Evolutionary conservation across 1,140 invertebrate species (phyloP), one percentile per base, ranked within the genome.

Genomic region (Galleria mellonella): DNA sequence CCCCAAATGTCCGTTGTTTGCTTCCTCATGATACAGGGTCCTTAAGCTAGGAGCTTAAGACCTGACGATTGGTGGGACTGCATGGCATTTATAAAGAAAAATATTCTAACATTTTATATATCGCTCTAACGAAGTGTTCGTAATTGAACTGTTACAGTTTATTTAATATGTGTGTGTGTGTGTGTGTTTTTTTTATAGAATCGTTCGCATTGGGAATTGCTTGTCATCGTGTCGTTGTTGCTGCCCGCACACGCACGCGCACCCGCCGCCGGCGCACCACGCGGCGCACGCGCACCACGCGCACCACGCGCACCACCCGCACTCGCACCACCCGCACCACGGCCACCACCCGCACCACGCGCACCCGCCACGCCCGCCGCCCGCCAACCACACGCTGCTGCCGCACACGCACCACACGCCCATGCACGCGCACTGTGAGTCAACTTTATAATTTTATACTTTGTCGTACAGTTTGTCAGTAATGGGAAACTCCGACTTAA

Each of bases 221-320:
- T 42, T 61, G 56, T 31, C 62, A 32, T 51, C 68, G 40, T 71
- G 72, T 53, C 66, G 75, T 32, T 63, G 75, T 10, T 74, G 73
- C 43, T 72, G 71, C 42, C 72, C 64, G 48, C 31, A 72, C 12
- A 50, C 55, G 36, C 67, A 55, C 31, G 41, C 62, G 30, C 61
- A 65, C 42, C 51, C 37, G 14, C 41, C 41, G 10, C 52, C 14
- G 12, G 32, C 32, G 40, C 38, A 35, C 50, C 47, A 43, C 47
- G 61, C 64, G 32, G 65, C 23, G 14, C 62, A 36, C 52, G 47
- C 45, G 13, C 72, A n/a, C 75, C 65, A 71, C 31, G 63, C 74
- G 15, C 68, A 63, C 27, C 61, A 62, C 31, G 66, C 66, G n/a
- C 67, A 70, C 51, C 84, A 81, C 40, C 55, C 59, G 47, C 67